Conservation (phyloP, 1,140 invertebrate genomes). For the Temnothorax nylanderi region DNA sequence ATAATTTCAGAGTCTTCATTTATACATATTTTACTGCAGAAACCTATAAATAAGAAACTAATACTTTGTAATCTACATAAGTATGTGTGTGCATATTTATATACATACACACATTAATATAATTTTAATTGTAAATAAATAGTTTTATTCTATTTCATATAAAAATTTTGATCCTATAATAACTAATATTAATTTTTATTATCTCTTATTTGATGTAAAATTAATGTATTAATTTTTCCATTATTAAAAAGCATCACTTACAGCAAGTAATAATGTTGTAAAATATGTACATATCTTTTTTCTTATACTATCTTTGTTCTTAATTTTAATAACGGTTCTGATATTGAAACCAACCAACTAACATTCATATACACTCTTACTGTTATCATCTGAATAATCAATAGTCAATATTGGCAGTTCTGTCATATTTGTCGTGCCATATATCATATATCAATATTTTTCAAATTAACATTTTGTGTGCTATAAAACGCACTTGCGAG, state of each 20-base stretch:
- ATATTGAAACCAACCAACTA: background rate
- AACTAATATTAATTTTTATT: constrained; percentile 5
- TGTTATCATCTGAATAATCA: background rate
- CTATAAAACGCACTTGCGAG: background rate
- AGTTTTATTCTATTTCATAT: constrained; percentile 2
- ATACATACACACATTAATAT: background rate
- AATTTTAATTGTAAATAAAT: constrained; percentile 13
- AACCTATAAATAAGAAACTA: background rate
- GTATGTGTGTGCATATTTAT: background rate
- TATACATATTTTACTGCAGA: background rate
- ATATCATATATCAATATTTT: constrained; percentile 1
- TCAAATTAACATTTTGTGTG: background rate
- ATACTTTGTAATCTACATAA: background rate
- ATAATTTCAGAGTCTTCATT: background rate
- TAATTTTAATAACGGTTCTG: background rate
- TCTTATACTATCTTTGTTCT: background rate
- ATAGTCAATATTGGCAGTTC: background rate
- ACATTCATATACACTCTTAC: background rate
- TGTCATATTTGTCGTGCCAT: background rate
- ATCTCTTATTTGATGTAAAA: constrained; percentile 1
- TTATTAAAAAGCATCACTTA: background rate
- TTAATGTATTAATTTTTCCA: background rate
- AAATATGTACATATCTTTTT: background rate
- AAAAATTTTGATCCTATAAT: constrained; percentile 1
- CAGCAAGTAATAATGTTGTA: background rate